Base-by-base conservation (phyloP, 64 coral and sea anemone genomes). In the Stylophora pistillata region DNA sequence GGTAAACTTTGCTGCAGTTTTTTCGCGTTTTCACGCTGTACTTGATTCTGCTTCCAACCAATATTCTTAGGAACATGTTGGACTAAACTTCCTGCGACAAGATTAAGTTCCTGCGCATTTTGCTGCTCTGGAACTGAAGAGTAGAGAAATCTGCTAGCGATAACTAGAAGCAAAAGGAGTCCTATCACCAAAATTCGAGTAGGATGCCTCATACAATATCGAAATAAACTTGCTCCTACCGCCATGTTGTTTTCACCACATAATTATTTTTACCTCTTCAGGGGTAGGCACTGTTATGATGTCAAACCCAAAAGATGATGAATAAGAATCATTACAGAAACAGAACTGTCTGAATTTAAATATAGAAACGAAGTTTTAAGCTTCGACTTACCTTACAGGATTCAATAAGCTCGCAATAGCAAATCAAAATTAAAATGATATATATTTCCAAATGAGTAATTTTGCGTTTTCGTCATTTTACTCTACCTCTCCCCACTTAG, bases 141-240 rank as follows among this genome's bases (percentile, higher is more conserved):
- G 21, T 68, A 84, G 6, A 84, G 60, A 84, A 84, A 70, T 12
- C 80, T 68, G 14, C 80, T 84, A 62, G 80, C 80, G 62, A 84
- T 70, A 3, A 84, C 80, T 33, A 84, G 62, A 10, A 84, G 17
- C 21, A 70, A 37, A 25, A 84, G 62, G 10, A 84, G 47, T 41
- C 12, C 37, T 10, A 84, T 84, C 66, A 68, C 64, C 7, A 84
- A 25, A 34, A 84, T 53, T 15, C 62, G 80, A 4, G 10, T 32
- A 6, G 80, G 80, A 70, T 84, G 80, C 28, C 80, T 84, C 80
- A 84, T 84, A 34, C 80, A 84, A 70, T 84, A 84, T 65, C 80
- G 31, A 70, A 84, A 0, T 15, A 70, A 20, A 52, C 59, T 41
- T 25, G 31, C 20, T 17, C 16, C 60, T 32, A 20, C 34, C 80